phyloP scores from a whole-genome alignment of 2,888 invertebrate species.

The Carabus problematicus region DNA sequence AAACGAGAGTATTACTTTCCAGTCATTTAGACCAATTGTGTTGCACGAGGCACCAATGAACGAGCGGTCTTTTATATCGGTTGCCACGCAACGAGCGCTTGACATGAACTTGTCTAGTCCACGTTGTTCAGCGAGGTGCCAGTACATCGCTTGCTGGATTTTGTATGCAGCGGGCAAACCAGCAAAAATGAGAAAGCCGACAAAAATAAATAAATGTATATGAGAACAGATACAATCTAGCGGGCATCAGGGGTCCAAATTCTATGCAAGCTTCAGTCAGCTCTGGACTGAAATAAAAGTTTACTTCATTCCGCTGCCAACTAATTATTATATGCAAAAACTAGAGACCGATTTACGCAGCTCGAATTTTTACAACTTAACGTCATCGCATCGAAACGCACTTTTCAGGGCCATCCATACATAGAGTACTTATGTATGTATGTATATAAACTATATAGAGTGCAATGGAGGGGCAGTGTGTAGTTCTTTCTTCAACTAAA shows the following conservation, averaged over 20 bases:
- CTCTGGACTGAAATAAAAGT: conserved; percentile 35
- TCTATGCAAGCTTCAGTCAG: conserved; percentile 33
- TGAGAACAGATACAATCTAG: conserved; percentile 60
- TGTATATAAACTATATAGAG: too few relatives aligned
- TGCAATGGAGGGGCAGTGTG: too few relatives aligned
- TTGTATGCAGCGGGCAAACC: conserved; percentile 59
- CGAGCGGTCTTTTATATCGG: conserved; percentile 49
- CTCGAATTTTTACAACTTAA: conserved; percentile 1
- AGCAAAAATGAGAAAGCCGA: conserved; percentile 60
- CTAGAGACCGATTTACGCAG: conserved; percentile 14
- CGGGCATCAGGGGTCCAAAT: conserved; percentile 49
- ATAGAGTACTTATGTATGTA: too few relatives aligned
- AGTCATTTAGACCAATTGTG: conserved; percentile 47
- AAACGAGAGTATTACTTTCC: conserved; percentile 55
- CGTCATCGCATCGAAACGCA: too few relatives aligned
- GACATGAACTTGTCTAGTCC: conserved; percentile 55
- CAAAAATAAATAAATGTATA: conserved; percentile 57
- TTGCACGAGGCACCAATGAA: conserved; percentile 51
- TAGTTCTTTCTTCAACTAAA: too few relatives aligned
- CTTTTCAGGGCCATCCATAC: neutral
- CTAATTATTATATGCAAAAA: conserved; percentile 41
- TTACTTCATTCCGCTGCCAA: conserved; percentile 30
- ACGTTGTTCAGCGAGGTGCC: conserved; percentile 60
- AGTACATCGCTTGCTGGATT: conserved; percentile 59
- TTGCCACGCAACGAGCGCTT: conserved; percentile 51